Percentiles rank a stretch among this genome's conserved stretches.
These are phyloP conservation scores for Diprion similis DNA, from an alignment of 1,140 invertebrate genomes.

Conservation along the genomic window DNA sequence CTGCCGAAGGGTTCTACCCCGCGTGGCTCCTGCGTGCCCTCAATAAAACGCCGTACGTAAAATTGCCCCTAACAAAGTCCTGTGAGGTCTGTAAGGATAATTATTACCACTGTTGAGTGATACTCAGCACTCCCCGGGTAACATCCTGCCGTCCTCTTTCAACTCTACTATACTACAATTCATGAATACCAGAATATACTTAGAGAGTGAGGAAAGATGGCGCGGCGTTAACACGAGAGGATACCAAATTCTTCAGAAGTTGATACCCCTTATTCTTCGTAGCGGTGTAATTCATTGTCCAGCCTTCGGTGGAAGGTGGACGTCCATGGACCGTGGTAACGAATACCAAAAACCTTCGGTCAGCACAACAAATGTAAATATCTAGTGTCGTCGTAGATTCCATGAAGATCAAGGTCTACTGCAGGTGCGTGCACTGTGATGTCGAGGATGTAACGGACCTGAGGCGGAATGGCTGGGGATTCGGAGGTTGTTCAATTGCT, in stretches of 20 bases:
- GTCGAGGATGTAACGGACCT: background rate
- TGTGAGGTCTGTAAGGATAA: constrained; percentile 2
- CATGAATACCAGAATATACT: background rate
- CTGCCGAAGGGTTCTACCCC: background rate
- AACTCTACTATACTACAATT: background rate
- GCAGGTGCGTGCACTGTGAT: background rate
- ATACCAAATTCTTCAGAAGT: background rate
- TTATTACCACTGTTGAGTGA: background rate
- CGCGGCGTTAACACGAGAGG: background rate
- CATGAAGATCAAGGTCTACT: background rate
- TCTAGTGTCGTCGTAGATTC: background rate
- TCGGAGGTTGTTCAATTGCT: background rate
- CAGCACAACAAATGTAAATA: background rate
- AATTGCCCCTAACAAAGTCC: background rate
- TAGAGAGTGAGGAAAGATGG: background rate
- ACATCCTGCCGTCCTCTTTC: background rate
- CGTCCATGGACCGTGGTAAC: background rate
- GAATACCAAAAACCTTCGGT: background rate
- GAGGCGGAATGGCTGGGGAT: background rate
- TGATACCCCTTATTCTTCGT: background rate
- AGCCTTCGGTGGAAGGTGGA: background rate
- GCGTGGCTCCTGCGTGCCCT: background rate
- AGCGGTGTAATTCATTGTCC: background rate
- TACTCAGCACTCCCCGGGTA: background rate
- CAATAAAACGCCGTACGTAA: constrained; percentile 1